These are phyloP conservation scores for Pelecanoides urinatrix DNA, from an alignment of 2,113 vertebrate species.

Conservation along the genomic window DNA sequence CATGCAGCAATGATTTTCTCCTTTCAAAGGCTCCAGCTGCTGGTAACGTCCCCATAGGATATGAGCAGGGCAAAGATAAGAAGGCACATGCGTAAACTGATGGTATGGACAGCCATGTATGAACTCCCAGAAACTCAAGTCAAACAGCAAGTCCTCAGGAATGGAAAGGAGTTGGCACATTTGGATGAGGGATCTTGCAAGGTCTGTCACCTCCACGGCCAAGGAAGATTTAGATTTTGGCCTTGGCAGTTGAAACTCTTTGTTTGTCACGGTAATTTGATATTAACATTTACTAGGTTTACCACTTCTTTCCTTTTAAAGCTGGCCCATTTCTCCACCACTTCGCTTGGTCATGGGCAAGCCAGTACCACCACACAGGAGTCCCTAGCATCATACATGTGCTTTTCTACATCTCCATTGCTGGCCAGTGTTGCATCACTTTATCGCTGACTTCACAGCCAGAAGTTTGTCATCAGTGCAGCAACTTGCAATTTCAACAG, in stretches of 20 bases:
- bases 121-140: background rate
- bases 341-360: background rate
- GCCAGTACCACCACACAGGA: background rate
- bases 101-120: background rate
- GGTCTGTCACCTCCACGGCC: background rate
- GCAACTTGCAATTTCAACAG: background rate
- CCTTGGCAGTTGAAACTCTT: background rate
- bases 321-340: background rate
- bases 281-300: background rate
- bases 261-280: background rate
- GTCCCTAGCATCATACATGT: background rate
- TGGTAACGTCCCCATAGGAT: rapidly evolving
- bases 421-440: background rate
- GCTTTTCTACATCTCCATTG: background rate
- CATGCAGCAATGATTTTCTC: background rate
- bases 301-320: background rate
- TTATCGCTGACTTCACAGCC: background rate
- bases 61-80: rapidly evolving
- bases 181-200: background rate
- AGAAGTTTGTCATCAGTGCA: background rate
- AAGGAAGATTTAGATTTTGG: background rate
- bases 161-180: background rate
- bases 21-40: background rate
- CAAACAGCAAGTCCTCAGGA: background rate
- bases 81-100: background rate